Conservation (phyloP, 2,113 vertebrate species). For the Glaucidium brasilianum region DNA sequence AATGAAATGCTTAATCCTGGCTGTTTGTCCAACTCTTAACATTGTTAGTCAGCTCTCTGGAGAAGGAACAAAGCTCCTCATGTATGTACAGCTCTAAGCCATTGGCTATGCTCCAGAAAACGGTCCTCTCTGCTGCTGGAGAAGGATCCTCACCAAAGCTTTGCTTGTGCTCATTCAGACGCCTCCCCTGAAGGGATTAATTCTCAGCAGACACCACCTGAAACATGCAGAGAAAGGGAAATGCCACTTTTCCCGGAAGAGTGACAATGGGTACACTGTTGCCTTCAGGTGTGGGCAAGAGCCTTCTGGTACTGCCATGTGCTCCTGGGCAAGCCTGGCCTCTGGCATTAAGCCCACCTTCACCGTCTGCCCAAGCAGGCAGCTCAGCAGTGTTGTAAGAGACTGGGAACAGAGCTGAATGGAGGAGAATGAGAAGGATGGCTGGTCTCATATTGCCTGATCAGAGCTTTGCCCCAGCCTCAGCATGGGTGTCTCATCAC, state of each 20-base stretch:
- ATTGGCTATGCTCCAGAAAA: constrained; percentile 29
- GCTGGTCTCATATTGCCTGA: background rate
- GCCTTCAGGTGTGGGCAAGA: background rate
- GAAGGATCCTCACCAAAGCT: background rate
- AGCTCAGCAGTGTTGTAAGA: background rate
- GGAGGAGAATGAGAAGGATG: background rate
- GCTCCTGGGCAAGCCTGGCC: background rate
- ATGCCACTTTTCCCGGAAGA: background rate
- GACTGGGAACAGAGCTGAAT: background rate
- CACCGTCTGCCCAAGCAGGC: background rate
- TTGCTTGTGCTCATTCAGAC: background rate
- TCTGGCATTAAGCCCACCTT: background rate
- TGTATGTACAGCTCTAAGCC: constrained; percentile 10
- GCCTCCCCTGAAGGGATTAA: background rate
- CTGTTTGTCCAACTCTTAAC: constrained; percentile 1
- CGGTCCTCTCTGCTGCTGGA: background rate
- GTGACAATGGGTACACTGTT: fast-evolving
- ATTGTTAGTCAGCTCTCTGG: constrained; percentile 28
- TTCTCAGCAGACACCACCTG: background rate
- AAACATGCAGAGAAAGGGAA: background rate
- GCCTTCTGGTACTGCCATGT: background rate
- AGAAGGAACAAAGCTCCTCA: constrained; percentile 29
- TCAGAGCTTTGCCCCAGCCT: background rate
- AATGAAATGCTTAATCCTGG: constrained; percentile 29
- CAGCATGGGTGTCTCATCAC: fast-evolving